A percentile compares a stretch with the other conserved stretches of the same genome.
phyloP scores from a whole-genome alignment of 2,113 vertebrate species.

The Takifugu flavidus region DNA sequence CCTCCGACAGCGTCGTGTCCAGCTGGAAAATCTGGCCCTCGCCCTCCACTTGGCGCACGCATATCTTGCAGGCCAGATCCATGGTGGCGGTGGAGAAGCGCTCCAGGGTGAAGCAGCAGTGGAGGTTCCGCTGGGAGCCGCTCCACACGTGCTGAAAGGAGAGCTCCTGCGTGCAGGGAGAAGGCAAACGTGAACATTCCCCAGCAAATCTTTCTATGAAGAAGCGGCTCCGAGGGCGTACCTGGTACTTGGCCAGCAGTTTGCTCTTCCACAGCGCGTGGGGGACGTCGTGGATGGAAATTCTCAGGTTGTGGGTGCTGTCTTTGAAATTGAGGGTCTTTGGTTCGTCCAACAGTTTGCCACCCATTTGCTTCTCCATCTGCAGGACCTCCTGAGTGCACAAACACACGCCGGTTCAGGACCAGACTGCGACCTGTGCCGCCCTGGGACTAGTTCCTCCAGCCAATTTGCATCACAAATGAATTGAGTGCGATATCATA shows the following conservation, averaged over 20 bases:
- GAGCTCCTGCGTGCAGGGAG: constrained; percentile 81
- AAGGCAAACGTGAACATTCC: neutral
- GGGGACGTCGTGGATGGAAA: constrained; percentile 92
- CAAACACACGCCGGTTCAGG: constrained; percentile 8
- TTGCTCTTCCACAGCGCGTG: constrained; percentile 97
- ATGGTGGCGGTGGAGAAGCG: constrained; percentile 83
- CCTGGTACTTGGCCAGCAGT: constrained; percentile 95
- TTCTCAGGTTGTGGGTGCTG: constrained; percentile 94
- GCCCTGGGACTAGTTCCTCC: neutral
- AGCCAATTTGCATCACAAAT: constrained; percentile 8
- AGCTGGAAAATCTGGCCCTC: constrained; percentile 98
- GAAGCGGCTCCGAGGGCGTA: constrained; percentile 41
- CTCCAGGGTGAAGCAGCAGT: constrained; percentile 93
- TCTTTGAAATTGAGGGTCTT: constrained; percentile 96
- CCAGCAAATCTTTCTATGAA: neutral
- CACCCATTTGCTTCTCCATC: constrained; percentile 94
- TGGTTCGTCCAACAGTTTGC: constrained; percentile 94
- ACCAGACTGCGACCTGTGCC: neutral
- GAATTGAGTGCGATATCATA: constrained; percentile 10
- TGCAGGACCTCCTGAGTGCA: constrained; percentile 87
- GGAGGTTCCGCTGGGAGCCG: constrained; percentile 89
- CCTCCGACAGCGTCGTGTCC: constrained; percentile 89
- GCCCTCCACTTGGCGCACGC: constrained; percentile 94
- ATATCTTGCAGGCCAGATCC: constrained; percentile 92
- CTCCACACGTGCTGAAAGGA: constrained; percentile 94